Conservation (phyloP, 2,888 invertebrate species). For the Leucophora obtusa region DNA sequence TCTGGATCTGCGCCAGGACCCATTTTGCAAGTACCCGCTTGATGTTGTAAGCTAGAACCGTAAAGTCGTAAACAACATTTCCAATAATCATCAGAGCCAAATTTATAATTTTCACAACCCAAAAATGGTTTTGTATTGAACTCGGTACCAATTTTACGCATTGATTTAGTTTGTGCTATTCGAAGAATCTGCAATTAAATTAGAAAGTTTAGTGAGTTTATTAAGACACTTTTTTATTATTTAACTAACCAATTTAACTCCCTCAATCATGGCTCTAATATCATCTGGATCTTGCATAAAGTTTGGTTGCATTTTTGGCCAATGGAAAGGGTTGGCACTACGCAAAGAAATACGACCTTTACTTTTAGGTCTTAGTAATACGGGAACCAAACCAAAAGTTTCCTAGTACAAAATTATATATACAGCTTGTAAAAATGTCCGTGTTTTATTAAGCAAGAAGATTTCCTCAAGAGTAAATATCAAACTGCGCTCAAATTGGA, state of each 20-base stretch:
- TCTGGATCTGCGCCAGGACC: slow-evolving; percentile 81
- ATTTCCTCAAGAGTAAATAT: too few relatives aligned
- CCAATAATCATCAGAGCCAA: slow-evolving; percentile 86
- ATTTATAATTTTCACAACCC: slow-evolving; percentile 82
- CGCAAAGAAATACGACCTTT: slow-evolving; percentile 85
- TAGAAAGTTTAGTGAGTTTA: neutral
- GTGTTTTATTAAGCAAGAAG: too few relatives aligned
- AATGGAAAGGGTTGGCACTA: slow-evolving; percentile 85
- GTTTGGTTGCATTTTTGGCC: slow-evolving; percentile 89
- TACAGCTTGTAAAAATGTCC: too few relatives aligned
- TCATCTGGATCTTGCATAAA: slow-evolving; percentile 88
- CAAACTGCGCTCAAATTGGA: too few relatives aligned
- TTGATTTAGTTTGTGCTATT: slow-evolving; percentile 80
- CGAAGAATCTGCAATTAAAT: slow-evolving; percentile 80
- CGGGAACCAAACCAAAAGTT: slow-evolving; percentile 85
- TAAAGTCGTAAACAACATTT: slow-evolving; percentile 85
- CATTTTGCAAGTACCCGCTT: slow-evolving; percentile 85
- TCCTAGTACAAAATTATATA: slow-evolving; percentile 69
- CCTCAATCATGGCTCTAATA: slow-evolving; percentile 85
- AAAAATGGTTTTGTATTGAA: slow-evolving; percentile 82
- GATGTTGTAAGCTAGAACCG: slow-evolving; percentile 86
- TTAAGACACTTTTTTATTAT: neutral
- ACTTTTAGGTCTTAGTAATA: slow-evolving; percentile 87
- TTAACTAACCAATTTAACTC: slow-evolving; percentile 83
- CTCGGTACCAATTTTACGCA: slow-evolving; percentile 80